Evolutionary conservation across 2,113 vertebrate genomes (phyloP).

Genomic region (Cavia aperea): DNA sequence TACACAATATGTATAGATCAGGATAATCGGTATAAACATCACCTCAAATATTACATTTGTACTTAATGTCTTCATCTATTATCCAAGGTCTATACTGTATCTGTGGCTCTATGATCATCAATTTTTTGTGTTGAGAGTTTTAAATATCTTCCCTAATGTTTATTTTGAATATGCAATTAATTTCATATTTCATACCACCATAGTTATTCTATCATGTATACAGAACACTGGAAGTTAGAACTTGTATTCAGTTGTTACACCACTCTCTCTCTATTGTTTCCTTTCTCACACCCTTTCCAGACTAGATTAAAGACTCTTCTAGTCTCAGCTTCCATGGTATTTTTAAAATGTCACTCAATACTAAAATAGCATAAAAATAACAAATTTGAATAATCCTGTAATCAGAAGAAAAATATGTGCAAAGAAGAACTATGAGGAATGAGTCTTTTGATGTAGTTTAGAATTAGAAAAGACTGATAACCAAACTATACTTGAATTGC

Average conservation of each 20-base stretch:
- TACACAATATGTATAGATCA: not conserved
- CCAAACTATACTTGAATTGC: not conserved
- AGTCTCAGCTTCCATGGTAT: not conserved
- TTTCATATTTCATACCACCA: not conserved
- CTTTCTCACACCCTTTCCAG: not conserved
- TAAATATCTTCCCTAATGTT: not conserved
- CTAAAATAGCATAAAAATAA: not conserved
- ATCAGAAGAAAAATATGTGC: conserved; percentile 11
- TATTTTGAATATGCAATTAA: not conserved
- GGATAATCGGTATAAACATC: not conserved
- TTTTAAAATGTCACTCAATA: not conserved
- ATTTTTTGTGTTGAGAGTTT: not conserved
- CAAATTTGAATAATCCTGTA: not conserved
- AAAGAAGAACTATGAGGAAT: not conserved
- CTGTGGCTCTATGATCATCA: not conserved
- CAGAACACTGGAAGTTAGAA: not conserved
- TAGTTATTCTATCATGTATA: not conserved
- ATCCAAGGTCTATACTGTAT: not conserved
- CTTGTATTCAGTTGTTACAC: not conserved
- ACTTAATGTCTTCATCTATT: not conserved
- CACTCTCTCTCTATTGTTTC: not conserved
- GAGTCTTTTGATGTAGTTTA: not conserved
- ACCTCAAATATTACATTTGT: not conserved
- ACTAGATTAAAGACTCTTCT: not conserved
- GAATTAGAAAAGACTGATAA: not conserved